Percentiles rank a stretch among this genome's conserved stretches.
Evolutionary conservation across 2,888 invertebrate species (phyloP).

Genomic region (Macaria liturata): DNA sequence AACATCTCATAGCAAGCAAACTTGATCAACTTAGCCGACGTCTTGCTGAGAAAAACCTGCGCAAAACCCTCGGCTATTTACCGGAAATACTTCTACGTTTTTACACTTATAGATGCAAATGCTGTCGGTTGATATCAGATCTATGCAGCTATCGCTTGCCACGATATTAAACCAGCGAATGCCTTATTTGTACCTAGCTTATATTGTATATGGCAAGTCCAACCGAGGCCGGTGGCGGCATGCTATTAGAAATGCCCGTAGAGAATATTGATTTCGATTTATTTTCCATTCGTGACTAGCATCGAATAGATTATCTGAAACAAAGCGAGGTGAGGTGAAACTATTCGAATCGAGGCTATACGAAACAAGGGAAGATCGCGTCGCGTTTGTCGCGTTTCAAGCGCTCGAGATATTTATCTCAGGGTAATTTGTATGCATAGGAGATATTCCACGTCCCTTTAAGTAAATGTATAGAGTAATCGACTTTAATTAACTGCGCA

Average conservation of each 20-base stretch:
- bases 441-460: slow-evolving; percentile 8
- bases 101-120: slow-evolving; percentile 36
- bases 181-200: not conserved
- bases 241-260: slow-evolving; percentile 65
- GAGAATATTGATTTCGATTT: slow-evolving; percentile 76
- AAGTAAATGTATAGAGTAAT: slow-evolving; percentile 12
- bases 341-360: slow-evolving; percentile 29
- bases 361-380: slow-evolving; percentile 20
- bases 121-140: slow-evolving; percentile 26
- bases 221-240: slow-evolving; percentile 45
- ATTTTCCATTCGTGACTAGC: slow-evolving; percentile 71
- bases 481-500: slow-evolving; percentile 12
- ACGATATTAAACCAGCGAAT: not conserved
- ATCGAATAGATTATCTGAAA: slow-evolving; percentile 61
- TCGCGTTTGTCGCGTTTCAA: slow-evolving; percentile 15
- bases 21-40: too few relatives aligned
- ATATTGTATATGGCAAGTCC: slow-evolving; percentile 12
- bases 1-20: too few relatives aligned
- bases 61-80: slow-evolving; percentile 36
- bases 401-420: slow-evolving; percentile 14
- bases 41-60: not conserved
- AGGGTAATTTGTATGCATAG: slow-evolving; percentile 24
- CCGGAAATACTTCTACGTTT: slow-evolving; percentile 42
- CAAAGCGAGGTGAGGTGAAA: slow-evolving; percentile 37
- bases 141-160: slow-evolving; percentile 22